Base-by-base conservation (phyloP, 2,113 vertebrate species). In the Hyaena hyaena region DNA sequence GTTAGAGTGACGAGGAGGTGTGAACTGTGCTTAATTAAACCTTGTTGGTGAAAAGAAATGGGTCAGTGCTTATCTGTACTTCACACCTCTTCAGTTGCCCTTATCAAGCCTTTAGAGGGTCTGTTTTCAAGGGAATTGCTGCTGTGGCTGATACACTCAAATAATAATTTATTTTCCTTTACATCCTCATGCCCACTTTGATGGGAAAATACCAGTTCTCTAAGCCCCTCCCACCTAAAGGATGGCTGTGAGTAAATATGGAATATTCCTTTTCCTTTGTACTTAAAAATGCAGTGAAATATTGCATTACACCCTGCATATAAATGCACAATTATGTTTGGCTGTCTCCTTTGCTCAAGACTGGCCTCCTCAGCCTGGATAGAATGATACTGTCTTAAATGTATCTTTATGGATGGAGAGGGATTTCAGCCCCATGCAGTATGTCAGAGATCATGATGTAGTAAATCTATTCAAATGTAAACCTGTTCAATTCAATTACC, bases 401-500 rank as follows among this genome's bases (percentile, higher is more conserved):
- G 35, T 98, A 97, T 98, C 95, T 98, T 98, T 98, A 98, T 98
- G 85, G 97, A 97, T 96, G 98, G 97, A 96, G 92, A 97, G 97
- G 97, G 93, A 96, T 98, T 98, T 98, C 92, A 93, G 97, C 97
- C 97, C 97, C 95, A 80, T 98, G 98, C 98, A 98, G 98, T 89
- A 97, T 98, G 98, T 98, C 98, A 98, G 98, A 98, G 98, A 99
- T 98, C 98, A 94, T 95, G 98, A 97, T 94, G 98, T 88, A 98
- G 98, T 98, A 99, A 99, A 99, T 99, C 99, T 99, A 99, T 99
- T 99, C 99, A 99, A 99, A 99, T 99, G 98, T 98, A 99, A 99
- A 99, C 98, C 98, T 99, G 98, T 99, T 99, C 99, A 98, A 99
- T 99, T 99, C 98, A 99, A 99, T 99, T 99, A 99, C 99, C 96